Evolutionary conservation across 2,797 vertebrate species (phyloP).

Genomic region (Alauda arvensis): DNA sequence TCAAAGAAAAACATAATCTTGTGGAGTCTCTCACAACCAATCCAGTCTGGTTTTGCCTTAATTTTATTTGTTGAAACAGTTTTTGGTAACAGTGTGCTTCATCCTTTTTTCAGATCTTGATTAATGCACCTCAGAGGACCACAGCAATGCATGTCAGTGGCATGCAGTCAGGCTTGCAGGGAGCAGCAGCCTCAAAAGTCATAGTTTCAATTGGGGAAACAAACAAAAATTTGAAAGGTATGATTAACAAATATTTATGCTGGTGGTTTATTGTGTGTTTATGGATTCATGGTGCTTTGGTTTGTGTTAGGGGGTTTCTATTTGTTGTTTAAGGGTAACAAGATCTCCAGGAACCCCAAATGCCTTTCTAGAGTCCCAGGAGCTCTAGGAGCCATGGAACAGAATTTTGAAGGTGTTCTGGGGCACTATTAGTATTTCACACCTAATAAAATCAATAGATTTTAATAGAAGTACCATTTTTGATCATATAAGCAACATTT

Average conservation of each 20-base stretch:
- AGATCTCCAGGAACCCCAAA: not conserved
- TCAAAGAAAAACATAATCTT: not conserved
- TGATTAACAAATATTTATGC: not conserved
- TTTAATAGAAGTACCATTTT: not conserved
- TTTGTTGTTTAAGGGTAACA: not conserved
- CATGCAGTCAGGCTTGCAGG: constrained; percentile 60
- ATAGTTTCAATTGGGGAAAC: constrained; percentile 76
- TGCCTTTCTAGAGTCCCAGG: not conserved
- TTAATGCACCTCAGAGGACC: constrained; percentile 71
- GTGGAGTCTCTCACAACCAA: not conserved
- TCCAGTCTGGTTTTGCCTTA: not conserved
- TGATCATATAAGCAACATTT: not conserved
- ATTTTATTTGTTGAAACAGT: not conserved
- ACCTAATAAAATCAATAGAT: not conserved
- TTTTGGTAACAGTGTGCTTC: not conserved
- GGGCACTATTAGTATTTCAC: not conserved
- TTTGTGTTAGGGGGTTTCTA: not conserved
- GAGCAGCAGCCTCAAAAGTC: constrained; percentile 75
- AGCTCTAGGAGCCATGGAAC: not conserved
- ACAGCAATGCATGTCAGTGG: constrained; percentile 61
- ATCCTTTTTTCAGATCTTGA: constrained; percentile 67
- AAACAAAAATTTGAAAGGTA: constrained; percentile 88
- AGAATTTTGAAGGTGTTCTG: not conserved
- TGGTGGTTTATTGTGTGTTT: not conserved
- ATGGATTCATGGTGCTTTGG: not conserved